Percentiles rank a stretch among this genome's conserved stretches.
phyloP scores from a whole-genome alignment of 2,888 invertebrate genomes.

The Amblyjoppa fuscipennis region DNA sequence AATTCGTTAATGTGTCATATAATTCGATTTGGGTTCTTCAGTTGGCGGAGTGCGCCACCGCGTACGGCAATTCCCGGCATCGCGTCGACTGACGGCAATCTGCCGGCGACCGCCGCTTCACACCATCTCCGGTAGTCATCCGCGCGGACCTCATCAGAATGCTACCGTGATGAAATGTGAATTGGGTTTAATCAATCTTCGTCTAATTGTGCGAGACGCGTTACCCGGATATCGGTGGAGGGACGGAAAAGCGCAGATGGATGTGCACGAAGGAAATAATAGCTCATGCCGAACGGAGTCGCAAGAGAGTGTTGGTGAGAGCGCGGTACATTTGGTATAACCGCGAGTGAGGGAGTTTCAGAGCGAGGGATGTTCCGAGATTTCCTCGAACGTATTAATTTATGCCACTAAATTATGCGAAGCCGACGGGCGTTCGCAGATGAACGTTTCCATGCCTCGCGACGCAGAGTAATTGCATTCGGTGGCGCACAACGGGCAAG shows the following conservation, averaged over 20 bases:
- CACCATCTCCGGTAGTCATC: background rate
- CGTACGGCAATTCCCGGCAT: conserved; percentile 33
- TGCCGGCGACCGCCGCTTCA: conserved; percentile 25
- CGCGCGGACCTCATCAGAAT: conserved; percentile 7
- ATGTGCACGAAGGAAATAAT: background rate
- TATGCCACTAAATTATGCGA: conserved; percentile 82
- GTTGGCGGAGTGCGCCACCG: conserved; percentile 27
- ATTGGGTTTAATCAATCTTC: conserved; percentile 84
- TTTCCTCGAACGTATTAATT: conserved; percentile 83
- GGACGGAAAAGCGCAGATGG: conserved; percentile 44
- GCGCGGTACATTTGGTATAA: background rate
- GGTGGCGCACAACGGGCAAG: conserved; percentile 23
- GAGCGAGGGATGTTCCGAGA: conserved; percentile 74
- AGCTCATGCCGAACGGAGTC: background rate
- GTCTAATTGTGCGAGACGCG: conserved; percentile 82
- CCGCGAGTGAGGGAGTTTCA: conserved; percentile 46
- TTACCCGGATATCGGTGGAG: conserved; percentile 18
- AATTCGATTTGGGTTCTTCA: conserved; percentile 63
- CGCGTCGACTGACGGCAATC: conserved; percentile 56
- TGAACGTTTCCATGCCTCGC: conserved; percentile 75
- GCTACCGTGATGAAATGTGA: conserved; percentile 78
- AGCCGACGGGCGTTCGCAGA: conserved; percentile 71
- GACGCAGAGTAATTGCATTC: conserved; percentile 65
- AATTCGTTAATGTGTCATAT: conserved; percentile 67
- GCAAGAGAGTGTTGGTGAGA: background rate